A percentile compares a stretch with the other conserved stretches of the same genome.
Conservation (phyloP, 2,113 vertebrate genomes). For the Tyto alba region DNA sequence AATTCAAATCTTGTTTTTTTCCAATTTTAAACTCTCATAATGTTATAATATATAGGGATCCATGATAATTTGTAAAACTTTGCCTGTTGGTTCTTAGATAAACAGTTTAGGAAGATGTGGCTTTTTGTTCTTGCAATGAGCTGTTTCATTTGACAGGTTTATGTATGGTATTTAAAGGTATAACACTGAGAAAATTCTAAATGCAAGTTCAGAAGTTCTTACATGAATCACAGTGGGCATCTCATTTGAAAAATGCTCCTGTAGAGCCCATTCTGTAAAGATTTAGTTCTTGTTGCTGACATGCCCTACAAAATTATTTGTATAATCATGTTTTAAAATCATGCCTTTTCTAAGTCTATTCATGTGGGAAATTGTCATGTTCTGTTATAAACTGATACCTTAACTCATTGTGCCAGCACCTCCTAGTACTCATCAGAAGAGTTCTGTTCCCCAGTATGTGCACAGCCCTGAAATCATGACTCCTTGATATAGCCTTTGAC, state of each 20-base stretch:
- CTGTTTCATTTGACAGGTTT: not conserved
- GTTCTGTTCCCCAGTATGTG: not conserved
- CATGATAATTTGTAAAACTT: not conserved
- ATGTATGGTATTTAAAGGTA: not conserved
- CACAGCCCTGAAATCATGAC: not conserved
- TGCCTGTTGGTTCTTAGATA: not conserved
- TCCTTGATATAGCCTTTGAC: not conserved
- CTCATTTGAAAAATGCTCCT: not conserved
- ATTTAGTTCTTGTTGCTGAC: not conserved
- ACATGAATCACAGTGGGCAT: slow-evolving; percentile 3
- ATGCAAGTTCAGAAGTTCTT: not conserved
- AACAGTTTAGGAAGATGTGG: not conserved
- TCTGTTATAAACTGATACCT: not conserved
- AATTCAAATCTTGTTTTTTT: not conserved
- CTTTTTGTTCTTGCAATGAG: not conserved
- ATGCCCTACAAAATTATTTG: not conserved
- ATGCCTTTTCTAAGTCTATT: not conserved
- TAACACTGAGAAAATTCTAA: not conserved
- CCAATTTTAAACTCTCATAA: not conserved
- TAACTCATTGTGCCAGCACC: not conserved
- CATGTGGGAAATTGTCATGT: not conserved
- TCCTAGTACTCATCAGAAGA: not conserved
- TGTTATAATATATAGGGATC: not conserved
- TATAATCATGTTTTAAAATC: not conserved
- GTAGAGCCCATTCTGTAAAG: not conserved